Evolutionary conservation across 2,113 vertebrate genomes (phyloP).

Genomic region (Seriola quinqueradiata): DNA sequence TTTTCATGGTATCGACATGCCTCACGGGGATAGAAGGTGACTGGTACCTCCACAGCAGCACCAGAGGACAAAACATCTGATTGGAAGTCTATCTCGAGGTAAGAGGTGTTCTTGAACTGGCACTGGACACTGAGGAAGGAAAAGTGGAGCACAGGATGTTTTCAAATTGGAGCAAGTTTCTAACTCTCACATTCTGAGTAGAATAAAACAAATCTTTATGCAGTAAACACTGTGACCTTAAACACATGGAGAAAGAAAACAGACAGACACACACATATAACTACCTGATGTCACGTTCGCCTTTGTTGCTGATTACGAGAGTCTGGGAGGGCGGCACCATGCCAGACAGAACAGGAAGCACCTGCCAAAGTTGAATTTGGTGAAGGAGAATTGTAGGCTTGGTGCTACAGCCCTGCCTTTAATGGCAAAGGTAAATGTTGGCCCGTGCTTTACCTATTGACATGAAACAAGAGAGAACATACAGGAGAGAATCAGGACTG

Average conservation of each 20-base stretch:
- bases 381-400: constrained; percentile 88
- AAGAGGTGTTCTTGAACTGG: constrained; percentile 81
- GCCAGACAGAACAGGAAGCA: constrained; percentile 86
- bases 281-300: constrained; percentile 82
- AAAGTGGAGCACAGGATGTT: not conserved
- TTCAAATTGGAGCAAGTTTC: not conserved
- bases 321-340: constrained; percentile 82
- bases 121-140: constrained; percentile 84
- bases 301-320: constrained; percentile 87
- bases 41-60: constrained; percentile 80
- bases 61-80: constrained; percentile 81
- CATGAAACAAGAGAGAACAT: not conserved
- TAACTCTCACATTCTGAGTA: not conserved
- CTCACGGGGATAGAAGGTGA: constrained; percentile 89
- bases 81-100: constrained; percentile 84
- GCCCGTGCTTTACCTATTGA: constrained; percentile 87
- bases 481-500: not conserved
- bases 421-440: constrained; percentile 81
- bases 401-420: constrained; percentile 80
- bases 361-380: constrained; percentile 89
- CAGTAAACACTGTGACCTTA: not conserved
- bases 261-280: constrained; percentile 36
- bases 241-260: constrained; percentile 1
- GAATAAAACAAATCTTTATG: not conserved
- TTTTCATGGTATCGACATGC: constrained; percentile 82